Base-by-base conservation (phyloP, 2,888 invertebrate species). In the Caenorhabditis sinica region DNA sequence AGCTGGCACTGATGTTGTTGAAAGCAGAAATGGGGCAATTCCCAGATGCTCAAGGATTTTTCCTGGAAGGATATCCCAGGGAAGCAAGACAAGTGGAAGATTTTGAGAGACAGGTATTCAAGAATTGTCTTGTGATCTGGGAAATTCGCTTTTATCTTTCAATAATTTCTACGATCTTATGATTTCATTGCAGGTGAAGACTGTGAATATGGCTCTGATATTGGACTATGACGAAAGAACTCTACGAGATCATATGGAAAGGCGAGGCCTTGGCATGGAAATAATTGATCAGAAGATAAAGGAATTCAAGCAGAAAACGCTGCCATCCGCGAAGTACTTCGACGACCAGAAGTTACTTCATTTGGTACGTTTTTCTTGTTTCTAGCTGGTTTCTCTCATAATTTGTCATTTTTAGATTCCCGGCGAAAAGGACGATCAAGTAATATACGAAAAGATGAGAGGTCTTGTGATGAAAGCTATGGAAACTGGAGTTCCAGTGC, bases 321-420 rank as follows among this genome's bases (percentile, higher is more conserved):
- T 93, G 43, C 93, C 93, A 2, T 91, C 91, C 9, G 93, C 93
- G 15, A 93, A 93, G 72, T 93, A 92, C 85, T 93, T 93, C 65
- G 93, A 93, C 75, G 93, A 93, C 71, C 91, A 92, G 58, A 88
- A 90, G 66, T 76, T 93, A 36, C 88, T 93, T 33, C 92, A 93
- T 80, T 77, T 93, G 87, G 92, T 92, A 53, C 13, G 72, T 63
- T 49, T 68, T 25, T 11, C 23, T 4, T 33, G 45, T 69, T 58
- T 45, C 36, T 13, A 30, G 9, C 17, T 61, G 49, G 17, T 20
- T 60, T 72, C 25, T 36, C 5, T 15, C 3, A 25, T 13, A 8
- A 53, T 43, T 51, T 43, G 1, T 8, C 25, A 23, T 1, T 61
- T 17, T 51, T 61, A 92, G 92, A 92, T 93, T 53, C 92, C 93